Evolutionary conservation across 2,797 vertebrate genomes (phyloP), one percentile per base, ranked within the genome.

Genomic region (Pipistrellus pygmaeus): DNA sequence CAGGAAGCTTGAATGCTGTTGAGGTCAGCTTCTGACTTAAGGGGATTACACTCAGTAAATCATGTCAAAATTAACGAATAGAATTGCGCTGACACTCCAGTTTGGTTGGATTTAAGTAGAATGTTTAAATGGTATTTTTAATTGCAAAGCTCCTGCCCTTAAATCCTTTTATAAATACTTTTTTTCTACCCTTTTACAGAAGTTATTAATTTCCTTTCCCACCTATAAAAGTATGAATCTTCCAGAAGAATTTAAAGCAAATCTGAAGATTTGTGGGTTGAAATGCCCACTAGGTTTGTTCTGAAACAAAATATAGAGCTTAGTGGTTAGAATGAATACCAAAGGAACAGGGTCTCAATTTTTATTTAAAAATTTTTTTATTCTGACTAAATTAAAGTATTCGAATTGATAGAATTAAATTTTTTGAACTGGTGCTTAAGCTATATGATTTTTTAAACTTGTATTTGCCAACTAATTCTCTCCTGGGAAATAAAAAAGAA

Each of bases 21-120:
- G 97, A 97, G 93, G 93, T 96, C 95, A 97, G 85, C 90, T 97
- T 18, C 88, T 80, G 95, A 87, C 92, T 97, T 90, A 77, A 60
- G 95, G 95, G 91, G 76, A 94, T 97, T 96, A 97, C 95, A 96
- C 90, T 92, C 96, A 92, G 92, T 97, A 98, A 98, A 98, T 94
- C 86, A 96, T 93, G 73, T 89, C 97, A 96, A 97, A 98, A 97
- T 96, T 97, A 97, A 97, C 48, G 64, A 97, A 96, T 51, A 86
- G 96, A 96, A 97, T 97, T 96, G 92, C 5, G 95, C 94, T 77
- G 91, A 91, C 72, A 38, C 88, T 96, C 83, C 92, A 84, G 96
- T 97, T 97, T 97, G 68, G 51, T 91, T 96, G 96, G 93, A 95
- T 14, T 96, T 96, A 66, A 93, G 91, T 95, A 89, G 96, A 94